phyloP scores from a whole-genome alignment of 2,113 vertebrate species.

The Sigmodon hispidus region DNA sequence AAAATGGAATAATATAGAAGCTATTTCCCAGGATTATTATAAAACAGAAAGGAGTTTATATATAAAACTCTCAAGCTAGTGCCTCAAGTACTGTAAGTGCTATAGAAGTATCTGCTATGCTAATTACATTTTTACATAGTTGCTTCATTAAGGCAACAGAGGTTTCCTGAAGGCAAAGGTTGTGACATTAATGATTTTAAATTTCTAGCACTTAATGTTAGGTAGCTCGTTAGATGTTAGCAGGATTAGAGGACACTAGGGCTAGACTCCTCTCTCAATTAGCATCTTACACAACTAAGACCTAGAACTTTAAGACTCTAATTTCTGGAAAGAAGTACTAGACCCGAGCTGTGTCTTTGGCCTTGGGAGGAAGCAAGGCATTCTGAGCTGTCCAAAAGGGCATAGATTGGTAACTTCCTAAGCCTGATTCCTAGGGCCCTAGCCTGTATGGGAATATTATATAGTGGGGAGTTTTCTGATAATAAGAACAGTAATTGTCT shows the following conservation, averaged over 20 bases:
- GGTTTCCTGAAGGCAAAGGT: not conserved
- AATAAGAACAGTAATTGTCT: not conserved
- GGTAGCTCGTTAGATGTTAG: not conserved
- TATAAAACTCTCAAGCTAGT: not conserved
- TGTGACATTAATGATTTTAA: not conserved
- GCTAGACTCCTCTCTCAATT: not conserved
- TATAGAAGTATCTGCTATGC: not conserved
- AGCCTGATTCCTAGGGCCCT: no score
- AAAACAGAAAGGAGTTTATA: not conserved
- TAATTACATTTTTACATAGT: conserved; percentile 12
- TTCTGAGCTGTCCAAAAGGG: not conserved
- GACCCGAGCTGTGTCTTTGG: not conserved
- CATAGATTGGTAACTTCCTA: not conserved
- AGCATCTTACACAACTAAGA: not conserved
- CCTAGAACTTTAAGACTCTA: not conserved
- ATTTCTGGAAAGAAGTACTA: not conserved
- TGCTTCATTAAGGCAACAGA: not conserved
- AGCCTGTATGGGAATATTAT: not conserved
- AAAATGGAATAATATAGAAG: not conserved
- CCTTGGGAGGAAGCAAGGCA: not conserved
- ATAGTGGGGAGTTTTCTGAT: not conserved
- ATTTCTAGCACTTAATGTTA: not conserved
- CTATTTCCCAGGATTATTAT: not conserved
- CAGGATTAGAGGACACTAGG: not conserved
- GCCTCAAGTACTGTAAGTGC: not conserved